A percentile compares a stretch with the other conserved stretches of the same genome.
phyloP scores from a whole-genome alignment of 1,140 invertebrate genomes.

The Eubasilissa regina region DNA sequence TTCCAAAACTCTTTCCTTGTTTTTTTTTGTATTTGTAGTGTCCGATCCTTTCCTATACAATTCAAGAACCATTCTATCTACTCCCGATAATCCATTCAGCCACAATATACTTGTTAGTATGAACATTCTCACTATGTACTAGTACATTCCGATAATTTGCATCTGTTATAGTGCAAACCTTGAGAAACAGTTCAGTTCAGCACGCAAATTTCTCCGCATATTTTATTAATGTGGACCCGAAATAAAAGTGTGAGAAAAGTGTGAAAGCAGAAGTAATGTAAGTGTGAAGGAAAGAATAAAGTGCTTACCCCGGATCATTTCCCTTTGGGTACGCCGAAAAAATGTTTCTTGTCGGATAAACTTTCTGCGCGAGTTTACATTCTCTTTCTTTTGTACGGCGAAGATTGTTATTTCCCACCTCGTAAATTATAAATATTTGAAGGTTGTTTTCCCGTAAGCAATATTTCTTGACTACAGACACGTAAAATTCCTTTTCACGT shows the following conservation, averaged over 20 bases:
- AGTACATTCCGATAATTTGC: no score
- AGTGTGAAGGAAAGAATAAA: constrained; percentile 40
- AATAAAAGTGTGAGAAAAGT: constrained; percentile 24
- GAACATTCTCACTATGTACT: no score
- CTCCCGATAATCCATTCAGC: no score
- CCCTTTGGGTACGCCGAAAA: constrained; percentile 39
- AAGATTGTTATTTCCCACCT: constrained; percentile 42
- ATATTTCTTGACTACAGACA: constrained; percentile 30
- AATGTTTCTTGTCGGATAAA: constrained; percentile 31
- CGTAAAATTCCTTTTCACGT: constrained; percentile 35
- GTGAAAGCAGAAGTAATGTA: constrained; percentile 34
- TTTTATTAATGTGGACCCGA: constrained; percentile 8
- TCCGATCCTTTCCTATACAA: no score
- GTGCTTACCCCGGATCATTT: constrained; percentile 34
- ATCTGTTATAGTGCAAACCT: no score
- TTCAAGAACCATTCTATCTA: no score
- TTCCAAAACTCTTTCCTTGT: no score
- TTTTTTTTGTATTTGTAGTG: no score
- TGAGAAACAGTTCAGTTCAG: background rate
- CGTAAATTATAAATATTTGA: constrained; percentile 43
- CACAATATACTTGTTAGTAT: no score
- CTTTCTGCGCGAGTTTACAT: constrained; percentile 4
- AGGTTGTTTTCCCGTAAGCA: constrained; percentile 30
- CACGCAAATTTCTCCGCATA: background rate
- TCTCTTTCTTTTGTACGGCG: constrained; percentile 13